Evolutionary conservation across 2,888 invertebrate species (phyloP).

Genomic region (Stramonita haemastoma): DNA sequence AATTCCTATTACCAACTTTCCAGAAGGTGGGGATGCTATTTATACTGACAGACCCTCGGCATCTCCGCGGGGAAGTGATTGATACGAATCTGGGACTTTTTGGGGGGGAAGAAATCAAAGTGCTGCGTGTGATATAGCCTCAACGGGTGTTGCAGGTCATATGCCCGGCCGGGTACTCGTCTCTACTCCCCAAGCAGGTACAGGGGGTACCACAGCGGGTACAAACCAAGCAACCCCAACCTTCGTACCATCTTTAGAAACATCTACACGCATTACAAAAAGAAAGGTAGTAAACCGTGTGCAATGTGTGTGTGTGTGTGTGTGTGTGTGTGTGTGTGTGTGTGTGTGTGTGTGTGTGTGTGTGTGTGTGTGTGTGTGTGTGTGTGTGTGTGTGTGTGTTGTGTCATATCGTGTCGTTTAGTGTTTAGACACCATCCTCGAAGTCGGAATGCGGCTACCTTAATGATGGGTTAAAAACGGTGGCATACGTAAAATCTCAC

Average conservation of each 20-base stretch:
- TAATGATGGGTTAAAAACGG: background rate
- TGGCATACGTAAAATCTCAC: too few relatives aligned
- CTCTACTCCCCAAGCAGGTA: background rate
- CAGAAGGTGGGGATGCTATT: too few relatives aligned
- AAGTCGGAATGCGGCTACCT: background rate
- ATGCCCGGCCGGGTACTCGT: background rate
- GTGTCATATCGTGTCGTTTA: too few relatives aligned
- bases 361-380: constrained; percentile 29
- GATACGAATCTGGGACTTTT: too few relatives aligned
- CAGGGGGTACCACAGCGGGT: constrained; percentile 3
- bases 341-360: background rate
- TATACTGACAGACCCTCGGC: too few relatives aligned
- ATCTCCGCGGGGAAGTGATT: too few relatives aligned
- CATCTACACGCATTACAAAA: background rate
- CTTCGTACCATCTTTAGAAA: background rate
- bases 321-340: constrained; percentile 23
- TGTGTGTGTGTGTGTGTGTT: constrained; percentile 14
- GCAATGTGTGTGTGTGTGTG: background rate
- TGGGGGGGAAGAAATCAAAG: too few relatives aligned
- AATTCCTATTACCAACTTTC: too few relatives aligned
- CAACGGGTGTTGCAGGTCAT: background rate
- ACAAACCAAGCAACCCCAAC: background rate
- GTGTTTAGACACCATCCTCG: background rate
- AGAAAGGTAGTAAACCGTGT: background rate
- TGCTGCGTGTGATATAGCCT: too few relatives aligned